Evolutionary conservation across 2,888 invertebrate genomes (phyloP), one percentile per base, ranked within the genome.

Genomic region (Troilus luridus): DNA sequence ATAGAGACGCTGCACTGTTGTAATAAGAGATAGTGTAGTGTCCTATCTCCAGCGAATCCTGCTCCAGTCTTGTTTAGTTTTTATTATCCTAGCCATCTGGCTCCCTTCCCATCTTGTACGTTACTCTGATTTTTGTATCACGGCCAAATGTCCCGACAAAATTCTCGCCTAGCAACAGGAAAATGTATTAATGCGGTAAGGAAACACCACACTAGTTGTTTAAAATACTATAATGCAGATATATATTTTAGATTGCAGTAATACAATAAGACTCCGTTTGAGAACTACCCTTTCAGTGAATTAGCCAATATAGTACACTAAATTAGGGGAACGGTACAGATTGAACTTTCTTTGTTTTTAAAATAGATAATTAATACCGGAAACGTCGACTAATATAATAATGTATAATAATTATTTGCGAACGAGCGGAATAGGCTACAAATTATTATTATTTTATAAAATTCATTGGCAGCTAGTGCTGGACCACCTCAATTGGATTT

Each of bases 141-240:
- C 72, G 8, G 72, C 72, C 41, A 77, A 77, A 7, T 41, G 17
- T 41, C 8, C 41, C 19, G 19, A 19, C 27, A 0, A 27, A 19
- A 77, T 41, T 41, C 27, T 77, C 72, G 27, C 27, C 72, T 27
- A 2, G 27, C 10, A 77, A 41, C 72, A 77, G 41, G 24, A 27
- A 77, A 77, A 77, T 77, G 9, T 77, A 77, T 77, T 77, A 77
- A 77, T 77, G 72, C 72, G 41, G 72, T 19, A 77, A 17, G 41
- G 21, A 77, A 41, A 27, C 2, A 41, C 27, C 17, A 14, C 6
- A 67, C 9, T 24, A 67, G 64, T 67, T 67, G 10, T 24, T 67
- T 7, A 67, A 14, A 14, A 67, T 67, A 12, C 12, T 12, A 24
- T 41, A 41, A 27, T 77, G 41, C 41, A 72, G 24, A 72, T 24